Percentiles rank a stretch among this genome's conserved stretches.
Evolutionary conservation across 2,888 invertebrate genomes (phyloP).

Genomic region (Orthosia gothica): DNA sequence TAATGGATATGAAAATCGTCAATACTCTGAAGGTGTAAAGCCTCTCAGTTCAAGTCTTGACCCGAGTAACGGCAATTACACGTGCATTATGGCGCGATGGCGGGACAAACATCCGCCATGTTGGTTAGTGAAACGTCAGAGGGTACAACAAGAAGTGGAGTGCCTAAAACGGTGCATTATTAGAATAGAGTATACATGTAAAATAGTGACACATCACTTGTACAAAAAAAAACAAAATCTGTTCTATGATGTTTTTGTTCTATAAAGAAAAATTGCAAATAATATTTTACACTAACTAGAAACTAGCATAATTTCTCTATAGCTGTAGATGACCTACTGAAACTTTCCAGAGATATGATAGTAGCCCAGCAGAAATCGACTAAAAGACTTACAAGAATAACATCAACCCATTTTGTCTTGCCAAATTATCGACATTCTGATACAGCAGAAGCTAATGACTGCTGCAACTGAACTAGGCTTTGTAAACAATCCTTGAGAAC

Average conservation of each 20-base stretch:
- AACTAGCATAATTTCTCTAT: too few relatives aligned
- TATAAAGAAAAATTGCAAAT: too few relatives aligned
- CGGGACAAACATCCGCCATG: slow-evolving; percentile 58
- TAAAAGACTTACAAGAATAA: not conserved
- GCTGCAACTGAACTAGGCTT: slow-evolving; percentile 15
- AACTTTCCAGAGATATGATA: too few relatives aligned
- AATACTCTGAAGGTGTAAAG: slow-evolving; percentile 41
- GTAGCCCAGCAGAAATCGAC: too few relatives aligned
- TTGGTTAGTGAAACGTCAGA: slow-evolving; percentile 49
- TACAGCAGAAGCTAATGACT: slow-evolving; percentile 10
- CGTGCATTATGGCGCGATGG: slow-evolving; percentile 59
- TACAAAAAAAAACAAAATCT: too few relatives aligned
- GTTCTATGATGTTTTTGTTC: not conserved
- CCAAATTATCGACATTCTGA: not conserved
- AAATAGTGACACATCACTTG: too few relatives aligned
- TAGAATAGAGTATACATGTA: too few relatives aligned
- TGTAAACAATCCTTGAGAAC: slow-evolving; percentile 30
- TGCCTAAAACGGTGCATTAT: slow-evolving; percentile 21
- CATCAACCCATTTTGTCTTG: too few relatives aligned
- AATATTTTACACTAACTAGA: too few relatives aligned
- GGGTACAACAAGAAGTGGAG: slow-evolving; percentile 10
- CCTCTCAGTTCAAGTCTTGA: slow-evolving; percentile 40
- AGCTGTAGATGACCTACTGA: too few relatives aligned
- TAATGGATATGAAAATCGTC: slow-evolving; percentile 46
- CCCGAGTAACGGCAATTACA: slow-evolving; percentile 63